Base-by-base conservation (phyloP, 2,888 invertebrate species). In the Eupithecia exiguata region DNA sequence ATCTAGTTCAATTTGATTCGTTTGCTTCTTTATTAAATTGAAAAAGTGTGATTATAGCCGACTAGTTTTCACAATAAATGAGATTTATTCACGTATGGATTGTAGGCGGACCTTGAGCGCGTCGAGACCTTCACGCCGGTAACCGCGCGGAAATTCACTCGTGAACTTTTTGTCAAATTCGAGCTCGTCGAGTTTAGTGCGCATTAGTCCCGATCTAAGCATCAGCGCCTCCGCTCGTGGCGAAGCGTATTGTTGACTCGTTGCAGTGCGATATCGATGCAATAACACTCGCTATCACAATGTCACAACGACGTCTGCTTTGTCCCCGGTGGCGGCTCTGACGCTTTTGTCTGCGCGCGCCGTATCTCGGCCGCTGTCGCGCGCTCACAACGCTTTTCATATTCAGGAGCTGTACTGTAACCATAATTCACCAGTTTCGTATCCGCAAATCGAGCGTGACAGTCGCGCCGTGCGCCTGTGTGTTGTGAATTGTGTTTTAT, bases 81-180 rank as follows among this genome's bases (percentile, higher is more conserved):
- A 86, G 91, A 91, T 92, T 92, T 92, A 92, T 92, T 90, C 90
- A 91, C 88, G 90, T 93, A 93, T 91, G 92, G 77, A 92, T 91
- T 92, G 92, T 94, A 91, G 91, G 89, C 90, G 89, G 92, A 94
- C 94, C 94, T 94, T 94, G 94, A 93, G 92, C 90, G 86, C 88
- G 88, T 86, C 88, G 87, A 93, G 94, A 93, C 94, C 94, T 94
- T 94, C 93, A 90, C 92, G 92, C 88, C 89, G 86, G 94, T 94
- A 93, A 94, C 94, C 90, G 94, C 93, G 94, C 94, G 94, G 94
- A 94, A 94, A 93, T 93, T 87, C 92, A 86, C 91, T 89, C 89
- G 88, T 89, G 89, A 86, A 90, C 92, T 91, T 89, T 94, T 94
- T 93, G 92, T 91, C 89, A 92, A 92, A 91, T 91, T 92, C 87